Conservation (phyloP, 2,797 vertebrate genomes). For the Rhabdophis nuchalis region DNA sequence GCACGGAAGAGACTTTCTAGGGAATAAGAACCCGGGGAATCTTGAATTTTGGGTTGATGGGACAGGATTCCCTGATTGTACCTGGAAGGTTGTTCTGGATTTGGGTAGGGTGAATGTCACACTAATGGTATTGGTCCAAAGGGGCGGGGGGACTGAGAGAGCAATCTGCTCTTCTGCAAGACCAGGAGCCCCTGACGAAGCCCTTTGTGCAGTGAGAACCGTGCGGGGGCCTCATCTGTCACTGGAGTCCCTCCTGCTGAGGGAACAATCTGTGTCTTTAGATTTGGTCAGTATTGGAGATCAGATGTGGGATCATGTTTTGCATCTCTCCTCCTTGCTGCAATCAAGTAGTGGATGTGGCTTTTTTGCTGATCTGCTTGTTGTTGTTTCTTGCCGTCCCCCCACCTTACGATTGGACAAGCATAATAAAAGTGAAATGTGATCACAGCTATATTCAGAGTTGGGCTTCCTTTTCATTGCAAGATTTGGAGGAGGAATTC, state of each 20-base stretch:
- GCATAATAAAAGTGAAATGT: slow-evolving; percentile 6
- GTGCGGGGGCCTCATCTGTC: neutral
- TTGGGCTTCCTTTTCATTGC: neutral
- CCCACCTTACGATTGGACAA: neutral
- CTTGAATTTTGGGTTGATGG: no score
- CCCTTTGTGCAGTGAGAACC: no score
- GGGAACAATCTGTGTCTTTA: neutral
- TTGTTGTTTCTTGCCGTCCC: neutral
- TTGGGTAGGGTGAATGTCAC: neutral
- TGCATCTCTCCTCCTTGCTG: neutral
- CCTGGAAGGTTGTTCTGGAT: neutral
- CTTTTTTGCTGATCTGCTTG: neutral
- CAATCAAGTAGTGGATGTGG: neutral
- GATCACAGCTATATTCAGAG: neutral
- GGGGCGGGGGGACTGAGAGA: neutral
- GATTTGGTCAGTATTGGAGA: neutral
- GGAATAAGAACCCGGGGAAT: neutral
- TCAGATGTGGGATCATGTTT: neutral
- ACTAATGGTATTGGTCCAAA: neutral
- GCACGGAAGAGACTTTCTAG: neutral
- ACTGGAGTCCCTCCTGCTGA: neutral
- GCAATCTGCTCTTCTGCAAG: neutral
- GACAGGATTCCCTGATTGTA: neutral
- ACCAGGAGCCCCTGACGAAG: neutral
- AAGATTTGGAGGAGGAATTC: neutral